These are phyloP conservation scores for Percopsis omiscomaycus DNA, from an alignment of 2,797 vertebrate species.

Conservation along the genomic window DNA sequence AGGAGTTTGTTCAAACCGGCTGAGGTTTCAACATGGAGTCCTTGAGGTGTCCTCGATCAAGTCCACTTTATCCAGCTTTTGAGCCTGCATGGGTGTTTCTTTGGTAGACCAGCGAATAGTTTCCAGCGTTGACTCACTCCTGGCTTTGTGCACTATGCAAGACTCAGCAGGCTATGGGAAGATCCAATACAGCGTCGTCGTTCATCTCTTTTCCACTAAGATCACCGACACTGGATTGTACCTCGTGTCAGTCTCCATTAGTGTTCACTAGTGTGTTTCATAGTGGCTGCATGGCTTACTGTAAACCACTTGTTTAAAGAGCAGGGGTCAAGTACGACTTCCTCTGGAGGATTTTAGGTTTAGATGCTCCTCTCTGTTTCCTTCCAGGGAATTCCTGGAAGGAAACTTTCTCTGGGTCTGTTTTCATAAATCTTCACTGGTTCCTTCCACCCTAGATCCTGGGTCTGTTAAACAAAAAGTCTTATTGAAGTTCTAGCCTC, in stretches of 20 bases:
- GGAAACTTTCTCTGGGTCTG: slow-evolving; percentile 8
- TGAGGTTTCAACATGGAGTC: slow-evolving; percentile 29
- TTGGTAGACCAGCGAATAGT: slow-evolving; percentile 16
- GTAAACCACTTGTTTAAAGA: not conserved
- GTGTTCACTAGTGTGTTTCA: no score
- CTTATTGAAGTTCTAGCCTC: slow-evolving; percentile 1
- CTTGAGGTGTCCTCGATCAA: slow-evolving; percentile 23
- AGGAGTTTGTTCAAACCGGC: slow-evolving; percentile 4
- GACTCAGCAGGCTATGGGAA: slow-evolving; percentile 17
- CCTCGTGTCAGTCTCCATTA: no score
- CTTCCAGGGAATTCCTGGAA: slow-evolving; percentile 26
- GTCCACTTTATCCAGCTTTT: slow-evolving; percentile 17
- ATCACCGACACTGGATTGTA: no score
- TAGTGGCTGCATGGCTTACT: not conserved
- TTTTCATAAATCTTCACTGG: slow-evolving; percentile 19
- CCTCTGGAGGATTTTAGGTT: not conserved
- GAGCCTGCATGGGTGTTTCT: slow-evolving; percentile 17
- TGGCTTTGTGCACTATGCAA: slow-evolving; percentile 27
- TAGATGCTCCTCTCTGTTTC: slow-evolving; percentile 20
- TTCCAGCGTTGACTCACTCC: slow-evolving; percentile 27
- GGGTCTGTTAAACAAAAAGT: not conserved
- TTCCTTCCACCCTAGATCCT: slow-evolving; percentile 3
- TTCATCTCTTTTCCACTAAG: slow-evolving; percentile 14
- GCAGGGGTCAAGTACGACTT: slow-evolving; percentile 1
- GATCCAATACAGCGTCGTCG: slow-evolving; percentile 13